These are phyloP conservation scores for Ptilorrhoa leucosticta DNA, from an alignment of 2,113 vertebrate genomes.

Conservation along the genomic window DNA sequence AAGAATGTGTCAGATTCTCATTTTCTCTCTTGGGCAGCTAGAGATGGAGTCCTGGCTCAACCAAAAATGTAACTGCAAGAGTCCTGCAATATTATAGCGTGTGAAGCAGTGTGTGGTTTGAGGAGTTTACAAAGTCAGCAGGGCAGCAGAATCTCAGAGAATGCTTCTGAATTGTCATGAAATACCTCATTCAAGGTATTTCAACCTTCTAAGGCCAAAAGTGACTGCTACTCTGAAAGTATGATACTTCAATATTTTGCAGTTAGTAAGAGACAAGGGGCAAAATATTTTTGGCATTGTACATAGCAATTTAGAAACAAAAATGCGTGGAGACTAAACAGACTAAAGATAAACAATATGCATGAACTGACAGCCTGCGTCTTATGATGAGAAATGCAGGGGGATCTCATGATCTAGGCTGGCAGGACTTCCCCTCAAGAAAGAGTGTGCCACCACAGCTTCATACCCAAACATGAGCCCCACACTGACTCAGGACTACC, in stretches of 20 bases:
- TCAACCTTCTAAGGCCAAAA: neutral
- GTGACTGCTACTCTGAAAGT: neutral
- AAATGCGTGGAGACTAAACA: neutral
- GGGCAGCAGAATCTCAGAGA: neutral
- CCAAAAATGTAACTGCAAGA: neutral
- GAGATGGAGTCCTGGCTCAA: neutral
- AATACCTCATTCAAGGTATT: neutral
- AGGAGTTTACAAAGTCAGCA: neutral
- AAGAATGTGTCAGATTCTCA: neutral
- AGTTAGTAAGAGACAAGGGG: neutral
- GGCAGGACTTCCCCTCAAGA: neutral
- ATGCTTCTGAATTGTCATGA: too few relatives aligned
- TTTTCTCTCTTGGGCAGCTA: neutral
- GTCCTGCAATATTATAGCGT: neutral
- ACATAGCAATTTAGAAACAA: neutral
- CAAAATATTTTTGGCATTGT: neutral
- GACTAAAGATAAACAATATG: neutral
- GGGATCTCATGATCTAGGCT: neutral
- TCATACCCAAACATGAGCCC: accelerated
- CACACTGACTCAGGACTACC: neutral
- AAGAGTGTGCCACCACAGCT: neutral
- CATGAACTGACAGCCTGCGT: neutral
- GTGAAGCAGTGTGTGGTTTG: neutral
- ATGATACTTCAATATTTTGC: neutral
- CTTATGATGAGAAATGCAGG: neutral